Evolutionary conservation across 1,140 invertebrate species (phyloP).

Genomic region (Hestina assimilis): DNA sequence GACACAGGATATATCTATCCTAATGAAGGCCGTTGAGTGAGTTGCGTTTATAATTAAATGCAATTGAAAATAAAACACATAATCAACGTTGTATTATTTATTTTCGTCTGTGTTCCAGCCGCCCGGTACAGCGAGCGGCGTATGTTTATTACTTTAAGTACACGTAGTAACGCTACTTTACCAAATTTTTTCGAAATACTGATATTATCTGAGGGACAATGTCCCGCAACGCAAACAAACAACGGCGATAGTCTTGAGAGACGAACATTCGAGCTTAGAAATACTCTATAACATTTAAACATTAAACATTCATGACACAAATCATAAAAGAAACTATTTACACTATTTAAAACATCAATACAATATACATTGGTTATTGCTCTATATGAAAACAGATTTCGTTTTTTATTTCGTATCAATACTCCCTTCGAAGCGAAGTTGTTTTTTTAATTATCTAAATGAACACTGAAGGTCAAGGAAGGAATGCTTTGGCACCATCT

Average conservation of each 20-base stretch:
- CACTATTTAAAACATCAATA: constrained; percentile 38
- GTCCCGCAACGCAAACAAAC: constrained; percentile 69
- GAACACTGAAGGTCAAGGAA: constrained; percentile 38
- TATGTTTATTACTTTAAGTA: constrained; percentile 60
- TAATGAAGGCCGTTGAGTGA: too few relatives aligned
- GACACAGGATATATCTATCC: too few relatives aligned
- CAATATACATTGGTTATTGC: constrained; percentile 26
- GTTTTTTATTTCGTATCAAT: not conserved
- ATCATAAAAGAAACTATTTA: constrained; percentile 47
- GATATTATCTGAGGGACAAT: constrained; percentile 64
- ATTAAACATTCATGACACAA: constrained; percentile 42
- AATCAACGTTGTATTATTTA: constrained; percentile 75
- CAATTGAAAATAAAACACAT: constrained; percentile 41
- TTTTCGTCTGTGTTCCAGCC: constrained; percentile 70
- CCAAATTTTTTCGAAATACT: constrained; percentile 73
- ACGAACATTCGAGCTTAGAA: constrained; percentile 26
- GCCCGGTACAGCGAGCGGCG: constrained; percentile 66
- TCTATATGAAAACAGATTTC: constrained; percentile 12
- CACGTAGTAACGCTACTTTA: constrained; percentile 75
- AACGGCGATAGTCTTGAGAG: constrained; percentile 51
- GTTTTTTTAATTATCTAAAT: constrained; percentile 25
- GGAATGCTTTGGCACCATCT: constrained; percentile 40
- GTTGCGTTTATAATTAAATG: too few relatives aligned
- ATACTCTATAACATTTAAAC: constrained; percentile 40
- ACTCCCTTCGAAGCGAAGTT: constrained; percentile 19